These are phyloP conservation scores for Meles meles DNA, from an alignment of 2,113 vertebrate genomes.

Conservation along the genomic window DNA sequence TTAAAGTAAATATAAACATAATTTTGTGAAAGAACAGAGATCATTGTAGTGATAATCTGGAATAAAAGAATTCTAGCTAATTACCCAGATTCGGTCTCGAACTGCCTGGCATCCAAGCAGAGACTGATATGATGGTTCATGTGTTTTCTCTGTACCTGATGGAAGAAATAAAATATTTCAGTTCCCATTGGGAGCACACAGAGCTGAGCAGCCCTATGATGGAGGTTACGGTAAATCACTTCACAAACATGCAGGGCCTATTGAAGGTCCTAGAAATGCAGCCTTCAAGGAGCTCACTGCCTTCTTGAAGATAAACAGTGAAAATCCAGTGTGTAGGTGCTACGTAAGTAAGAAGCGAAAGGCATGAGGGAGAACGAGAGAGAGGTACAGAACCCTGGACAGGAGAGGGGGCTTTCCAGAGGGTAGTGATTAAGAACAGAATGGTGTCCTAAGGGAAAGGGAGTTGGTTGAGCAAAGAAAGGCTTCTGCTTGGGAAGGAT, in stretches of 20 bases:
- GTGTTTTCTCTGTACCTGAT: constrained; percentile 18
- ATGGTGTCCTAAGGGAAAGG: neutral
- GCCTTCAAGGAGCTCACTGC: neutral
- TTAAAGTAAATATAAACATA: neutral
- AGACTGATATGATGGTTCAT: neutral
- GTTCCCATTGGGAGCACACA: neutral
- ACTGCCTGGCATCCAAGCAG: neutral
- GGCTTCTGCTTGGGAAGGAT: neutral
- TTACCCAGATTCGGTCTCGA: neutral
- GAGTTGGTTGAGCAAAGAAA: neutral
- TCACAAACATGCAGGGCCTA: neutral
- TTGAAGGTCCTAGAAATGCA: neutral
- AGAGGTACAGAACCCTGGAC: no score
- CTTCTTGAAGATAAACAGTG: neutral
- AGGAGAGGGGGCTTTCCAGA: neutral
- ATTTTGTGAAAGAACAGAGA: neutral
- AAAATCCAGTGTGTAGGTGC: neutral
- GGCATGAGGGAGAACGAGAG: neutral
- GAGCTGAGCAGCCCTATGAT: neutral
- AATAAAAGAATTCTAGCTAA: neutral
- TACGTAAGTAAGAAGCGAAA: neutral
- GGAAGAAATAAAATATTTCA: neutral
- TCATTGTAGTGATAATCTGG: neutral
- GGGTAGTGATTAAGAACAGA: neutral
- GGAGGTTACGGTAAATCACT: neutral